These are phyloP conservation scores for Sorex fumeus DNA, from an alignment of 2,113 vertebrate genomes.

Conservation along the genomic window DNA sequence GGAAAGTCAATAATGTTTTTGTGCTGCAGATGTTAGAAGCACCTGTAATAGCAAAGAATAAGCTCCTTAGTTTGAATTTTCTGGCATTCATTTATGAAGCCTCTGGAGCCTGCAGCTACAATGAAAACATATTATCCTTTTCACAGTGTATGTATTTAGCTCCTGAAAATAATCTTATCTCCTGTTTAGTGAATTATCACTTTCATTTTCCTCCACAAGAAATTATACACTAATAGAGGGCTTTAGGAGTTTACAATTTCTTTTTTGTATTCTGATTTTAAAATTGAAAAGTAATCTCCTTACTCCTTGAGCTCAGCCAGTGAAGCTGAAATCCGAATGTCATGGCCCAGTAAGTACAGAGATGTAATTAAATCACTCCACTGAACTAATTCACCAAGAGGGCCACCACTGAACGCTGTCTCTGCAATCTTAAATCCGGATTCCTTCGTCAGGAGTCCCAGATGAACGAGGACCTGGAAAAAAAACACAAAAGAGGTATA, in stretches of 20 bases:
- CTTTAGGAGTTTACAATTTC: conserved; percentile 85
- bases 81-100: conserved; percentile 86
- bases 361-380: conserved; percentile 99
- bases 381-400: conserved; percentile 98
- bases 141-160: conserved; percentile 86
- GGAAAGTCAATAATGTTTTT: conserved; percentile 73
- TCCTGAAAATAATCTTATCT: conserved; percentile 89
- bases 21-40: conserved; percentile 86
- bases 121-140: conserved; percentile 89
- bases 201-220: conserved; percentile 86
- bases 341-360: conserved; percentile 98
- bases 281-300: conserved; percentile 91
- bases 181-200: conserved; percentile 89
- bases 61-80: conserved; percentile 87
- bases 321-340: conserved; percentile 98
- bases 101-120: conserved; percentile 86
- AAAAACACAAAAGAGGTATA: conserved; percentile 40
- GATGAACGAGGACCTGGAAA: conserved; percentile 95
- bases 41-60: conserved; percentile 87
- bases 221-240: conserved; percentile 87
- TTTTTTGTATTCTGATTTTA: conserved; percentile 85
- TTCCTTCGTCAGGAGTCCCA: conserved; percentile 99
- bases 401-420: conserved; percentile 98
- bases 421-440: conserved; percentile 99
- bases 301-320: conserved; percentile 99